These are phyloP conservation scores for Platycercus adscitus DNA, from an alignment of 2,113 vertebrate species.

Conservation along the genomic window DNA sequence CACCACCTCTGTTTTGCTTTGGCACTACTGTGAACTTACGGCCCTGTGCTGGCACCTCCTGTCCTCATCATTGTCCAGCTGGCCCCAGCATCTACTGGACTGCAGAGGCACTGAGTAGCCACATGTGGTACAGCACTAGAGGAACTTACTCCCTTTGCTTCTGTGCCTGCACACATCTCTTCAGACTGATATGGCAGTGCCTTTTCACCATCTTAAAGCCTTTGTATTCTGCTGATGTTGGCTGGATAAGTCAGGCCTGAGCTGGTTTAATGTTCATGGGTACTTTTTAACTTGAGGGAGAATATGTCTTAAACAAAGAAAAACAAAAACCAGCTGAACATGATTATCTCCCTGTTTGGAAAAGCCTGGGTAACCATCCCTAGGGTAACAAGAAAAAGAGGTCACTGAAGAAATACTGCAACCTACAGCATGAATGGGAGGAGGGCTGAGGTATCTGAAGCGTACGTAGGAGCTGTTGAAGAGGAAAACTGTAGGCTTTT, in stretches of 20 bases:
- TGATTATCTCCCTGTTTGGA: slow-evolving; percentile 42
- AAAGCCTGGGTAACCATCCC: slow-evolving; percentile 49
- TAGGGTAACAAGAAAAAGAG: slow-evolving; percentile 47
- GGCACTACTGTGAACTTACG: not conserved
- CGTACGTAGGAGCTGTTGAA: not conserved
- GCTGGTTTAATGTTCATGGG: not conserved
- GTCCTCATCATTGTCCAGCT: not conserved
- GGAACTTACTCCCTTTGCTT: not conserved
- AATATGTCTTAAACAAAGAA: slow-evolving; percentile 16
- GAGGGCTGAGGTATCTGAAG: not conserved
- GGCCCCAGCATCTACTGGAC: not conserved
- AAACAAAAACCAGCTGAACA: slow-evolving; percentile 4
- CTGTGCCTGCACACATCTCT: not conserved
- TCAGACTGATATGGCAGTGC: not conserved
- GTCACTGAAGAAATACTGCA: slow-evolving; percentile 23
- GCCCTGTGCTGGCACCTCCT: not conserved
- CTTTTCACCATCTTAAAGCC: not conserved
- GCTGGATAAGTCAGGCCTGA: not conserved
- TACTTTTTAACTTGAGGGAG: slow-evolving; percentile 15
- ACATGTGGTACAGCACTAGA: not conserved
- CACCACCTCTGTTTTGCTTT: not conserved
- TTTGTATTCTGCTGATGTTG: not conserved
- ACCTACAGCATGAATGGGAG: not conserved
- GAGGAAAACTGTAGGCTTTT: not conserved
- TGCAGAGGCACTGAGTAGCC: not conserved